Base-by-base conservation (phyloP, 2,113 vertebrate species). In the Anarrhichthys ocellatus region DNA sequence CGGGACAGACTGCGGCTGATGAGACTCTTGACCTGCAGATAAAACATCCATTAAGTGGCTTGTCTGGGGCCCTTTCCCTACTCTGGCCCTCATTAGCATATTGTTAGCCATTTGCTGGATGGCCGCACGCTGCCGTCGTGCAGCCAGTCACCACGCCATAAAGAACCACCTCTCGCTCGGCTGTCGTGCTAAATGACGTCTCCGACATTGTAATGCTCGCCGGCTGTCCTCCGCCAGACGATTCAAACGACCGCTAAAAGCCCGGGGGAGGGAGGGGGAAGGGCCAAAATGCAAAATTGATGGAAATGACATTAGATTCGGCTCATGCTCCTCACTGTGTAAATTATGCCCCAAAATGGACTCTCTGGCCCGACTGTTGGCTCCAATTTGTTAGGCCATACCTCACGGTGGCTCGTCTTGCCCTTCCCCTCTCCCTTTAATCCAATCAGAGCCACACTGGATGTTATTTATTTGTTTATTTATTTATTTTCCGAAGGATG, bases 381-480 rank as follows among this genome's bases (percentile, higher is more conserved):
- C 91, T 93, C 87, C 93, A 94, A 93, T 95, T 95, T 93, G 83
- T 84, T 85, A 48, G 67, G 52, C 90, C 87, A 93, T 95, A 92
- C 79, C 91, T 95, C 95, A 94, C 0, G 38, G 79, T 54, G 82
- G 87, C 90, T 89, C 18, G 85, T 81, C 91, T 79, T 76, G 92
- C 91, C 91, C 88, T 90, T 87, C 90, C 81, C 68, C 76, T 92
- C 89, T 88, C 89, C 81, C 83, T 92, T 88, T 95, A 95, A 95
- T 95, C 89, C 80, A 86, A 95, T 94, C 91, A 92, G 62, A 82
- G 90, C 89, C 89, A 85, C 92, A 83, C 79, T 91, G 92, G 91
- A 94, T 88, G 92, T 92, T 95, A 94, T 95, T 95, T 94, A 94
- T 95, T 95, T 95, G 91, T 92, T 95, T 95, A 94, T 95, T 93